Conservation (phyloP, 30 jellyfish, hydroid and myxozoan genomes). For the Turritopsis dohrnii region DNA sequence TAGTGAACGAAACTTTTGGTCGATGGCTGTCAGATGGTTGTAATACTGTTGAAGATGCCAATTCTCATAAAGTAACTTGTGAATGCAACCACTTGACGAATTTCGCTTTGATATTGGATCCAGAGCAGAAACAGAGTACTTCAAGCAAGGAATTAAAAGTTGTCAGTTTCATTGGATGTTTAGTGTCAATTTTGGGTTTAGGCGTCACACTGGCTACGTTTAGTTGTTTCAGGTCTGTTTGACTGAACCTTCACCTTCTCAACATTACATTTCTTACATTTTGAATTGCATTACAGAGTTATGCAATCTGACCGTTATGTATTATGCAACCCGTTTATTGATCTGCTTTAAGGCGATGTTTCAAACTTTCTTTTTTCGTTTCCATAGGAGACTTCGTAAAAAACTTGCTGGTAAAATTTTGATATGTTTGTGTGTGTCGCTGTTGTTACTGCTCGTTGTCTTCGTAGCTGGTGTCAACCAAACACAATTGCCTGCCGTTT, state of each 20-base stretch:
- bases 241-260: neutral
- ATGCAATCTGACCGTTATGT: too few relatives aligned
- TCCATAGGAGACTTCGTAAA: conserved; percentile 48
- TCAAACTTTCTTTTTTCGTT: neutral
- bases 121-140: neutral
- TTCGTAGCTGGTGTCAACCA: conserved; percentile 64
- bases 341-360: neutral
- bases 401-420: conserved; percentile 66
- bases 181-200: neutral
- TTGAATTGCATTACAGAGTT: too few relatives aligned
- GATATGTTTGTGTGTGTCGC: conserved; percentile 59
- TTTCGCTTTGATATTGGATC: conserved; percentile 9
- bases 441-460: conserved; percentile 37
- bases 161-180: neutral
- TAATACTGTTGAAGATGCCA: neutral
- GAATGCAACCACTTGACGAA: conserved; percentile 6
- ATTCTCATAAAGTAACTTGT: neutral
- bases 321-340: too few relatives aligned
- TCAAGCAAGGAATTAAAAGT: neutral
- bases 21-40: neutral
- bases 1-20: neutral
- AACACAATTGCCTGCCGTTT: conserved; percentile 33
- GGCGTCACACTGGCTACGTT: conserved; percentile 1
- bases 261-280: too few relatives aligned
- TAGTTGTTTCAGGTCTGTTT: neutral